Conservation (phyloP, 2,888 invertebrate genomes). For the Cephus spinipes region DNA sequence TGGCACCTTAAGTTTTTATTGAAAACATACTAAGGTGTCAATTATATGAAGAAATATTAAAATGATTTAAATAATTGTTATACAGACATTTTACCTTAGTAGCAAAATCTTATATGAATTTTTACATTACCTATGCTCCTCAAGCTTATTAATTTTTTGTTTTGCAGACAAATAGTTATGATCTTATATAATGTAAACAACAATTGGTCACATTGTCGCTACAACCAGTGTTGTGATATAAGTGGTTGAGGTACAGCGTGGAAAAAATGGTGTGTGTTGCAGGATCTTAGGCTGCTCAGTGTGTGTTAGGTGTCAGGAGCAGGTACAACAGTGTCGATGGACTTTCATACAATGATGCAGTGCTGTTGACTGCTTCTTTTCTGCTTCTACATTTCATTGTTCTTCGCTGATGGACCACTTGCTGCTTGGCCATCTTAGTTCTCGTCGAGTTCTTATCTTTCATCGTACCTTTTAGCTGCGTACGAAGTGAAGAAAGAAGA, state of each 20-base stretch:
- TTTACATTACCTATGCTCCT: neutral
- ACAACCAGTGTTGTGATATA: neutral
- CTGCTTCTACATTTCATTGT: slow-evolving; percentile 49
- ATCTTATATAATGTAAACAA: neutral
- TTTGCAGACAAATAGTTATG: neutral
- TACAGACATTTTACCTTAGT: neutral
- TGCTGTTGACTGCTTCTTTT: slow-evolving; percentile 45
- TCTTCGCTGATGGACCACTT: slow-evolving; percentile 43
- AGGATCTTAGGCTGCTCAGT: slow-evolving; percentile 54
- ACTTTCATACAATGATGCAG: slow-evolving; percentile 26
- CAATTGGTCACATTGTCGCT: neutral
- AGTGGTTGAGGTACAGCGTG: slow-evolving; percentile 17
- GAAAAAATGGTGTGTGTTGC: slow-evolving; percentile 52
- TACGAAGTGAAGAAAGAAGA: slow-evolving; percentile 49
- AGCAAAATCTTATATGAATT: neutral
- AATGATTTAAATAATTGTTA: neutral
- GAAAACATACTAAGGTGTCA: neutral
- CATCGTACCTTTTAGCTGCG: slow-evolving; percentile 56
- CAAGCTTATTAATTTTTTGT: neutral
- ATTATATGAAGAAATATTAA: neutral
- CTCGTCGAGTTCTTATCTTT: slow-evolving; percentile 53
- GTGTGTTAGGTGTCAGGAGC: slow-evolving; percentile 52
- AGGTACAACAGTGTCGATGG: slow-evolving; percentile 5
- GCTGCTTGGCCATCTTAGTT: slow-evolving; percentile 54
- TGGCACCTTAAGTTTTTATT: neutral